phyloP scores from a whole-genome alignment of 2,113 vertebrate species.

The Acinonyx jubatus region DNA sequence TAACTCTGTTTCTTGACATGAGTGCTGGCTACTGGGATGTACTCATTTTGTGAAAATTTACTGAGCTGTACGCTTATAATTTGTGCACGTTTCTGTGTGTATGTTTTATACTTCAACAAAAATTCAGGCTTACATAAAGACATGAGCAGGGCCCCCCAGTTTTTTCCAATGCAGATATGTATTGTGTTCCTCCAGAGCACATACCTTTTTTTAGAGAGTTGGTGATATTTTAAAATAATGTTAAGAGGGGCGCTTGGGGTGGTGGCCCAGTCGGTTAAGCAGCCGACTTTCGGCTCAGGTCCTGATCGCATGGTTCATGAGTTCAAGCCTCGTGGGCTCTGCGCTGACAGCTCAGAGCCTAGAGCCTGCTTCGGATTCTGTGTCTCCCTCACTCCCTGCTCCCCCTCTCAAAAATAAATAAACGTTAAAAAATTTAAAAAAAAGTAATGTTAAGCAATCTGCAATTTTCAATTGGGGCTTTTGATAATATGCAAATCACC shows the following conservation, averaged over 20 bases:
- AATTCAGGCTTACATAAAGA: background rate
- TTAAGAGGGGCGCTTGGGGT: background rate
- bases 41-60: background rate
- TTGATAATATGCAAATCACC: background rate
- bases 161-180: background rate
- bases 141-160: background rate
- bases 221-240: background rate
- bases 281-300: too few species aligned
- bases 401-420: too few species aligned
- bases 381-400: too few species aligned
- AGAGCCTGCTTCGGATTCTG: too few species aligned
- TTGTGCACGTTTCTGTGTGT: background rate
- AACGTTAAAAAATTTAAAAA: background rate
- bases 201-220: background rate
- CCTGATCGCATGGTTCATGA: too few species aligned
- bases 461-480: conserved; percentile 5
- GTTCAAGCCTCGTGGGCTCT: too few species aligned
- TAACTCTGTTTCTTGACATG: background rate
- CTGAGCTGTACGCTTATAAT: background rate
- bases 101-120: background rate
- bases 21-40: background rate
- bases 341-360: too few species aligned
- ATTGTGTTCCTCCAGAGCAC: background rate
- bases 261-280: too few species aligned
- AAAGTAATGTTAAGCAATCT: background rate